phyloP scores from a whole-genome alignment of 2,888 invertebrate species.

The Boloria euphrosyne region DNA sequence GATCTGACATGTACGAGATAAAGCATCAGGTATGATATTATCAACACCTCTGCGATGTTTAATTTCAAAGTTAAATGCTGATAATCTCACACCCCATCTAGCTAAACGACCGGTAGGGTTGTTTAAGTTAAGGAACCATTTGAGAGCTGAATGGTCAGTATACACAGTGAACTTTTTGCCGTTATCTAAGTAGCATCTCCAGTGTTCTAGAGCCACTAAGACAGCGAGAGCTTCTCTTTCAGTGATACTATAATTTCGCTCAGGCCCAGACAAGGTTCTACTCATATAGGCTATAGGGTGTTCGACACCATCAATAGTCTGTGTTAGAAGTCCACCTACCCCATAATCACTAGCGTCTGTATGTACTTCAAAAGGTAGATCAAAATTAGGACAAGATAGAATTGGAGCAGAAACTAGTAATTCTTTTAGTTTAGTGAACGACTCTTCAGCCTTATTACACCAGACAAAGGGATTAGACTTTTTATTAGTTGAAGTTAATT shows the following conservation, averaged over 20 bases:
- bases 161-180: background rate
- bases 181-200: conserved; percentile 12
- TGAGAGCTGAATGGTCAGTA: background rate
- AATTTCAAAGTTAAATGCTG: conserved; percentile 41
- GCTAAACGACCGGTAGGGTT: conserved; percentile 44
- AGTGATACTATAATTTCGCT: conserved; percentile 31
- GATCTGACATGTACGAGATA: conserved; percentile 37
- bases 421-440: background rate
- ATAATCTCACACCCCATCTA: conserved; percentile 45
- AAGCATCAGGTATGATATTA: conserved; percentile 43
- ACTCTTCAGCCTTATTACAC: conserved; percentile 18
- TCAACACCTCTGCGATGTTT: conserved; percentile 43
- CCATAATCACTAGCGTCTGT: conserved; percentile 42
- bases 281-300: conserved; percentile 7
- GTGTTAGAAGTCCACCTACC: conserved; percentile 38
- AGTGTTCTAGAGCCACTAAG: conserved; percentile 30
- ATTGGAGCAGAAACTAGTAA: conserved; percentile 33
- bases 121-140: conserved; percentile 35
- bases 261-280: background rate
- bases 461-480: conserved; percentile 41
- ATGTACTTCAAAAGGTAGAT: conserved; percentile 39
- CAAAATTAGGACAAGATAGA: conserved; percentile 34
- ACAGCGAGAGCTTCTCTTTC: conserved; percentile 37
- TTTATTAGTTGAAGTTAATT: conserved; percentile 37
- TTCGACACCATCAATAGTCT: conserved; percentile 22